A percentile compares a stretch with the other conserved stretches of the same genome.
These are phyloP conservation scores for Gortyna flavago DNA, from an alignment of 2,888 invertebrate genomes.

Conservation along the genomic window DNA sequence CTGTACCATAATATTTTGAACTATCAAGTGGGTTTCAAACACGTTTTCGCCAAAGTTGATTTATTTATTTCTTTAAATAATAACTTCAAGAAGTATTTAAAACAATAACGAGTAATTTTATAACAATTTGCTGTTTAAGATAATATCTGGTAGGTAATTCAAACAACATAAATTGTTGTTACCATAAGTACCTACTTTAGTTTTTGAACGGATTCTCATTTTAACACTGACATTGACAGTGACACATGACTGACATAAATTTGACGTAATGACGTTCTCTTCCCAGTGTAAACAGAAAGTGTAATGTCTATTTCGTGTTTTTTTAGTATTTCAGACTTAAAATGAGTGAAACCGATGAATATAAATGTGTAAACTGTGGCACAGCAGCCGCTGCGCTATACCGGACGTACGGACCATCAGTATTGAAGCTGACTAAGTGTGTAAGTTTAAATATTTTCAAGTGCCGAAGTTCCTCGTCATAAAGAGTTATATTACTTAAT, in stretches of 20 bases:
- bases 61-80: not conserved
- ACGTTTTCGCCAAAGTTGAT: not conserved
- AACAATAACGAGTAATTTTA: not conserved
- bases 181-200: not conserved
- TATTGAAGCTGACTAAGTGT: constrained; percentile 93
- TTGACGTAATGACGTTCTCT: not conserved
- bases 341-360: constrained; percentile 71
- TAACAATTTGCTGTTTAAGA: not conserved
- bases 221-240: not conserved
- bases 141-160: not conserved
- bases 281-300: not conserved
- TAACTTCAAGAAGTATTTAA: not conserved
- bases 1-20: constrained; percentile 15
- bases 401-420: constrained; percentile 92
- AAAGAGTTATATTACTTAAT: not conserved
- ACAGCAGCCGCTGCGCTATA: constrained; percentile 90
- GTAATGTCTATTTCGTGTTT: constrained; percentile 11
- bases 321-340: constrained; percentile 4
- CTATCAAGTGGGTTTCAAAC: not conserved
- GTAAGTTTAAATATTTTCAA: constrained; percentile 87
- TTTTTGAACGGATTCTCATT: constrained; percentile 13
- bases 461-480: not conserved
- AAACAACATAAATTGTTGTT: not conserved
- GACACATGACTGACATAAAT: not conserved
- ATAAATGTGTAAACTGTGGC: constrained; percentile 93